Evolutionary conservation across 2,797 vertebrate genomes (phyloP), one percentile per base, ranked within the genome.

Genomic region (Gymnoscopelus microlampas): DNA sequence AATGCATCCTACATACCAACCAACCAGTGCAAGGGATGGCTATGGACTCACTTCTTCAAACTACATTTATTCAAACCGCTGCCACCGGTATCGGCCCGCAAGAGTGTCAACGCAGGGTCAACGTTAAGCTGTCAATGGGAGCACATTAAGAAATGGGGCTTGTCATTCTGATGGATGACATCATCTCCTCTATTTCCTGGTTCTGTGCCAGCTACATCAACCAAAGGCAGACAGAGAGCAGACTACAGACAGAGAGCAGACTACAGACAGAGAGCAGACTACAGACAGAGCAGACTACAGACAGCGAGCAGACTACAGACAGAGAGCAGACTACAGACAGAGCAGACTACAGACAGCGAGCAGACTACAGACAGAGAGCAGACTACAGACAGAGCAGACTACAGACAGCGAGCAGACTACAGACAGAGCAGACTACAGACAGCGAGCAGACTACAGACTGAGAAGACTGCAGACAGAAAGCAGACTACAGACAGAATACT

Each of bases 1-100:
- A 68, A 73, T 63, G 19, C 14, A 44, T 76, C 49, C 53, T 60
- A 15, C 19, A 23, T 57, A 32, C 26, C 32, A 57, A 63, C 60
- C 56, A 78, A 54, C 32, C 35, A 35, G 23, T 49, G 44, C 15
- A 57, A 60, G n/a, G 0, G 2, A 19, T 5, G 39, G 44, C 65
- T 23, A 32, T 26, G 35, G 24, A 32, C 24, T 19, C 23, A 24
- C 14, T 24, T 48, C 44, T 23, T 53, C 14, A 23, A 53, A 35
- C 15, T 6, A 15, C 26, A 63, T 63, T 11, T 5, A 23, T 24
- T 47, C 19, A 62, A 12, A 23, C 14, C 1, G n/a, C 11, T 32
- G 44, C 13, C 11, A n/a, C 23, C 13, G 49, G 1, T 12, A 53
- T 71, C 32, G 15, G 47, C 49, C 15, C 53, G 14, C 14, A 66